Evolutionary conservation across 2,888 invertebrate species (phyloP), one percentile per base, ranked within the genome.

Genomic region (Platerodrilus igneus): DNA sequence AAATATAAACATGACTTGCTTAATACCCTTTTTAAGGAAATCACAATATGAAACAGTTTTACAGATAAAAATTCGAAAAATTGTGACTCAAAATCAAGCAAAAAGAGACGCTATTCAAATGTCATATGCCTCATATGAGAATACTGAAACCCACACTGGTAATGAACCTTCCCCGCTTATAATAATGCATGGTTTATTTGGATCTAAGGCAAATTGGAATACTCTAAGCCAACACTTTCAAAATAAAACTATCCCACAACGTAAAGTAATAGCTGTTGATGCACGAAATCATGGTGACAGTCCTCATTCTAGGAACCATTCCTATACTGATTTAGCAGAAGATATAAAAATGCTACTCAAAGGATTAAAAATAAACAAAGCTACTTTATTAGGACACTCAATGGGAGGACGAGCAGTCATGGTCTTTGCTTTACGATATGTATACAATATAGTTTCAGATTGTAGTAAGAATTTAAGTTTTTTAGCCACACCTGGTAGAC

Each of bases 221-320:
- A 76, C 81, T 19, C 66, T 93, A 8, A 82, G 85, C 2, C 90
- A 86, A 36, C 78, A 76, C 0, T 71, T 88, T 34, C 67, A 77
- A 42, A 75, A 76, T 45, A 75, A 74, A 37, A 82, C 81, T 2
- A 74, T 77, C 10, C 59, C 77, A 79, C 47, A 74, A 76, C 63
- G 86, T 75, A 70, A 81, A 78, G 72, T 92, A 0, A 76, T 88
- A 44, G 75, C 84, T 4, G 75, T 94, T 18, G 97, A 97, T 69
- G 85, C 88, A 3, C 75, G 96, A 61, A 96, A 97, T 69, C 97
- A 97, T 68, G 96, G 96, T 0, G 90, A 92, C 47, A 94, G 94
- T 60, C 84, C 87, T 1, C 93, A 94, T 62, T 71, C 79, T 0
- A 53, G 73, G 0, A 75, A 79, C 0, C 86, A 91, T 68, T 76